phyloP scores from a whole-genome alignment of 1,140 invertebrate genomes.

The Eubasilissa regina region DNA sequence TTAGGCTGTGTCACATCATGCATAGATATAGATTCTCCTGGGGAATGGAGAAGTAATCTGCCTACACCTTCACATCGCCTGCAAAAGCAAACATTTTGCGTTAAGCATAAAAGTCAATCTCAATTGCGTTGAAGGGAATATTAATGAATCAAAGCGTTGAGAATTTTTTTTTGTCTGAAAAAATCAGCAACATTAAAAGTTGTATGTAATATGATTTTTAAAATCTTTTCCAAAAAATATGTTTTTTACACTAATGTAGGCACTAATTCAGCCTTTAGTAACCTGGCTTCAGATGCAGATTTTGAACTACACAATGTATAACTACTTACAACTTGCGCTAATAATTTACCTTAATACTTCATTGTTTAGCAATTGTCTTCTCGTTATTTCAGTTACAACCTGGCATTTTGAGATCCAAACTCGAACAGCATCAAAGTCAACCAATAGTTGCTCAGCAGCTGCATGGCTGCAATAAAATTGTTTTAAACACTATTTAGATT shows the following conservation, averaged over 20 bases:
- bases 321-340: no score
- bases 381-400: slow-evolving; percentile 72
- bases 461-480: slow-evolving; percentile 71
- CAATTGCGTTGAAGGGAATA: background rate
- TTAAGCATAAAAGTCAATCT: background rate
- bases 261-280: no score
- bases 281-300: no score
- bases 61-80: slow-evolving; percentile 86
- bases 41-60: slow-evolving; percentile 80
- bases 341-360: slow-evolving; percentile 76
- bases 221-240: no score
- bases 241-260: no score
- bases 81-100: slow-evolving; percentile 45
- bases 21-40: slow-evolving; percentile 83
- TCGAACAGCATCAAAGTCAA: slow-evolving; percentile 82
- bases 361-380: slow-evolving; percentile 80
- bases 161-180: background rate
- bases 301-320: no score
- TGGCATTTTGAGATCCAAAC: slow-evolving; percentile 80
- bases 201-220: no score
- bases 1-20: slow-evolving; percentile 70
- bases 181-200: no score
- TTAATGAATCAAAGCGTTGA: background rate
- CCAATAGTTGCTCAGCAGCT: slow-evolving; percentile 79
- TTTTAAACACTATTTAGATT: no score